Percentiles rank a stretch among this genome's conserved stretches.
Evolutionary conservation across 2,797 vertebrate genomes (phyloP).

Genomic region (Xenops minutus): DNA sequence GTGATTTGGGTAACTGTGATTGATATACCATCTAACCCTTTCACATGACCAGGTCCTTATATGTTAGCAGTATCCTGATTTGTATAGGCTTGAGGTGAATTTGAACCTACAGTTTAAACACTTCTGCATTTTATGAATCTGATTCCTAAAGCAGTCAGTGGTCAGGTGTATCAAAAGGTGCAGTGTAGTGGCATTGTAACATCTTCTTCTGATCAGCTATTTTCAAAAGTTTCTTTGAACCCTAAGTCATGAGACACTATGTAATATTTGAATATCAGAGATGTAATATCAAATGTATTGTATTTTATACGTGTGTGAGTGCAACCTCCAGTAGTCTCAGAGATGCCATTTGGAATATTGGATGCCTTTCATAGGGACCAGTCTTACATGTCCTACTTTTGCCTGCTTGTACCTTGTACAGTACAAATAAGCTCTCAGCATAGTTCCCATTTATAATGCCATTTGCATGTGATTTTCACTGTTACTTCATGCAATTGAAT

Average conservation of each 20-base stretch:
- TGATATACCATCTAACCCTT: neutral
- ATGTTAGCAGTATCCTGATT: neutral
- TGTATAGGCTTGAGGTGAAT: neutral
- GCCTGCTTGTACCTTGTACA: neutral
- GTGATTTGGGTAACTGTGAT: neutral
- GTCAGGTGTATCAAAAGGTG: neutral
- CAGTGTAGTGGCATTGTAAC: neutral
- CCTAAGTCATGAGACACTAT: neutral
- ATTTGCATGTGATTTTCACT: constrained; percentile 57
- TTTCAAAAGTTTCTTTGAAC: neutral
- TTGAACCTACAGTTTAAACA: neutral
- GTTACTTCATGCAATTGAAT: constrained; percentile 38
- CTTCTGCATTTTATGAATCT: neutral
- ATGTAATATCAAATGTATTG: neutral
- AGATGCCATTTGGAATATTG: neutral
- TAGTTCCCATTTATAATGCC: neutral
- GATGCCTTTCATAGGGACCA: neutral
- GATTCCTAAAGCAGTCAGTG: neutral
- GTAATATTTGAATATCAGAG: neutral
- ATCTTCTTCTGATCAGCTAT: neutral
- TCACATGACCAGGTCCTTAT: neutral
- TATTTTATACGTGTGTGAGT: neutral
- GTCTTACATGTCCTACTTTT: neutral
- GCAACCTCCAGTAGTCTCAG: neutral
- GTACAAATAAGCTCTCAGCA: constrained; percentile 11